Evolutionary conservation across 2,888 invertebrate genomes (phyloP).

Genomic region (Phania funesta): DNA sequence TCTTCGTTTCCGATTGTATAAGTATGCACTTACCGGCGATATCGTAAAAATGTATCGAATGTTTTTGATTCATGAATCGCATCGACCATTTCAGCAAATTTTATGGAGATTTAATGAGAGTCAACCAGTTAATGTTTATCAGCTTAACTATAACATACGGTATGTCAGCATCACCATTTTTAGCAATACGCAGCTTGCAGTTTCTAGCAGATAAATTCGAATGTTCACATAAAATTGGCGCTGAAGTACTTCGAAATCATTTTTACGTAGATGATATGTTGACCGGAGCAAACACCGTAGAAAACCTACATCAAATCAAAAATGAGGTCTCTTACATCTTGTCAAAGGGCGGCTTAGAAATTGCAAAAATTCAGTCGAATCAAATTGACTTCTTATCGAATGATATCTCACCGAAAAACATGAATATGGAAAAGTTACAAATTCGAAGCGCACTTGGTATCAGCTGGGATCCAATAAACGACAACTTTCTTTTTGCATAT

Average conservation of each 20-base stretch:
- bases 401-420: constrained; percentile 3
- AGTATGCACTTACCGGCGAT: constrained; percentile 18
- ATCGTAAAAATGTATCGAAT: constrained; percentile 31
- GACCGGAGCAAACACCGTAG: constrained; percentile 1
- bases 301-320: constrained; percentile 5
- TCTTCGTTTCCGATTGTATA: constrained; percentile 20
- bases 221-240: background rate
- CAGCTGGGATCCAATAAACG: background rate
- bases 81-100: constrained; percentile 13
- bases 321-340: constrained; percentile 9
- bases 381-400: background rate
- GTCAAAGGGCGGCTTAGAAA: constrained; percentile 26
- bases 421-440: constrained; percentile 28
- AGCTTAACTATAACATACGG: constrained; percentile 21
- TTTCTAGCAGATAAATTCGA: constrained; percentile 21
- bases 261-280: constrained; percentile 29
- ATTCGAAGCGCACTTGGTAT: background rate
- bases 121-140: constrained; percentile 17
- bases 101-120: constrained; percentile 20
- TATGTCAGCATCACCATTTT: constrained; percentile 21
- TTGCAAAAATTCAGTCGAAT: constrained; percentile 24
- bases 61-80: constrained; percentile 11
- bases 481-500: constrained; percentile 4
- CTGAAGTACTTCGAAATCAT: constrained; percentile 5
- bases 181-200: constrained; percentile 12